Base-by-base conservation (phyloP, 1,140 invertebrate species). In the Brachionus rotundiformis region DNA sequence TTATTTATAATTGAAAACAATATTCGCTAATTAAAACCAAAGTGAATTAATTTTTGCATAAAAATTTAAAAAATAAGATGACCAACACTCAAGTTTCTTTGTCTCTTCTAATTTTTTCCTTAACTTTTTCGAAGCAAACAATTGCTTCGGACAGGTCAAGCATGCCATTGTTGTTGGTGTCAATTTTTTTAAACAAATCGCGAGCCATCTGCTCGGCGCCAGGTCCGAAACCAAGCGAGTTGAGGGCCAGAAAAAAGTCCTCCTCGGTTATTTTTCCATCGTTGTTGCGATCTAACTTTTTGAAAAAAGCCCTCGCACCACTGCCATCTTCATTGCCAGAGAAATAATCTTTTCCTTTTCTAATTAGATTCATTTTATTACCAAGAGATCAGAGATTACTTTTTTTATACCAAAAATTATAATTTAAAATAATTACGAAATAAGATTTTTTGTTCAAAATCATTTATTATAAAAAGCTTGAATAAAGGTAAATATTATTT, bases 201-300 rank as follows among this genome's bases (percentile, higher is more conserved):
- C 71, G 71, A 19, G 71, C 71, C 3, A 75, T 7, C 10, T 75
- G 13, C 27, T 75, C 71, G 31, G 25, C 71, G 10, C 31, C 16
- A 11, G 71, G 19, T 3, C 71, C 71, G 7, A 47, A 39, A 13
- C 39, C 41, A 0, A 19, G 36, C 23, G 29, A 25, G n/a, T 27
- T 16, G 8, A 77, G 10, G 44, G 27, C 75, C 23, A 54, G 2
- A 23, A 77, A 31, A 39, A 49, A 77, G 19, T 77, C 75, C 13
- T 77, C 39, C 49, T 75, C 71, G 13, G 71, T 75, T 41, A 75
- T 75, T 75, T 75, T 39, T 25, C 71, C 71, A 29, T 75, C 41
- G 10, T 36, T 36, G 31, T 75, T 47, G 13, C 41, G 27, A 39
- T 75, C 71, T 3, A 75, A 25, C 25, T 75, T 39, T 75, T 75